Evolutionary conservation across 2,797 vertebrate species (phyloP).

Genomic region (Leptatherina wallacei): DNA sequence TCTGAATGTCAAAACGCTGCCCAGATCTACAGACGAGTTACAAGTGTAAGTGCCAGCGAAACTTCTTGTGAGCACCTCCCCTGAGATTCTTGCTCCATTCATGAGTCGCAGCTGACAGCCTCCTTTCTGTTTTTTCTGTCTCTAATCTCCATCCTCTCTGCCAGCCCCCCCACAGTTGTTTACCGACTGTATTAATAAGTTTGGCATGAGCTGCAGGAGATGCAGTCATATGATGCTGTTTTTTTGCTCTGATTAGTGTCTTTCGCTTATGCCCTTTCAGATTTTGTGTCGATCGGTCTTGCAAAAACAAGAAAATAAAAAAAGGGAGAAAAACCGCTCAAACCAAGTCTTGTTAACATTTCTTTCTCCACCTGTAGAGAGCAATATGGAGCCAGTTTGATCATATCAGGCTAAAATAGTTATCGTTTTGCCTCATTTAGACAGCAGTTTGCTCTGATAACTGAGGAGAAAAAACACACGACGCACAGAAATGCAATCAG

Average conservation of each 20-base stretch:
- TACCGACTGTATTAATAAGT: constrained; percentile 66
- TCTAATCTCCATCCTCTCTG: constrained; percentile 19
- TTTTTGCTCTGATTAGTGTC: constrained; percentile 23
- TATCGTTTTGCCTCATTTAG: not conserved
- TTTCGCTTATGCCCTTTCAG: not conserved
- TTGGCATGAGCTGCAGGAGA: constrained; percentile 67
- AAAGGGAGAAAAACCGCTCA: not conserved
- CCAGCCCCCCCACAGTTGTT: constrained; percentile 49
- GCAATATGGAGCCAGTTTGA: constrained; percentile 11
- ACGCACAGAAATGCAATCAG: constrained; percentile 47
- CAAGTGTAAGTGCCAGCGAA: constrained; percentile 83
- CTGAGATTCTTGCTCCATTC: constrained; percentile 85
- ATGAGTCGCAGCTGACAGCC: constrained; percentile 31
- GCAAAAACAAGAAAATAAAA: not conserved
- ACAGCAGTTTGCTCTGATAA: constrained; percentile 4
- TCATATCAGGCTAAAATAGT: not conserved
- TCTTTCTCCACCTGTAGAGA: constrained; percentile 27
- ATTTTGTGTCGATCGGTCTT: not conserved
- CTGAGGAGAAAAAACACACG: not conserved
- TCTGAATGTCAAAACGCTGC: constrained; percentile 98
- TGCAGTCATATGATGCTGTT: constrained; percentile 73
- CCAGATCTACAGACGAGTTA: constrained; percentile 98
- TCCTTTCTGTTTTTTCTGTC: constrained; percentile 12
- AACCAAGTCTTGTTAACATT: not conserved
- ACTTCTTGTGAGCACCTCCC: constrained; percentile 74